A percentile compares a stretch with the other conserved stretches of the same genome.
Evolutionary conservation across 2,113 vertebrate genomes (phyloP).

Genomic region (Meleagris gallopavo): DNA sequence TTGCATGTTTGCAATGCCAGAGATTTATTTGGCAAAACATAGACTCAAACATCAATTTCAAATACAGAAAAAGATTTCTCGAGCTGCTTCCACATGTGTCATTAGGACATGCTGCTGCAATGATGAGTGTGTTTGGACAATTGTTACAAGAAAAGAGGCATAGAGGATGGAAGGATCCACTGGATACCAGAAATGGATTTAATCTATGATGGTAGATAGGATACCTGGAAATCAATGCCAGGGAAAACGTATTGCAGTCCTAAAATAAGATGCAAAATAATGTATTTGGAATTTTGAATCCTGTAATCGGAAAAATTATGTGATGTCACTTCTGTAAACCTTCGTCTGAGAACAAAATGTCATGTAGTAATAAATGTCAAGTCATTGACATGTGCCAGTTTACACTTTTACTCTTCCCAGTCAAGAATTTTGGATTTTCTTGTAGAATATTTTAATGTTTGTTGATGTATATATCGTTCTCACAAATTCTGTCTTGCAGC

Average conservation of each 20-base stretch:
- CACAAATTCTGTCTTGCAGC: neutral
- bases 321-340: neutral
- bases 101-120: neutral
- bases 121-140: neutral
- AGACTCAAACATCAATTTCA: slow-evolving; percentile 40
- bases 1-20: neutral
- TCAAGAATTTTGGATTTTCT: neutral
- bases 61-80: slow-evolving; percentile 1
- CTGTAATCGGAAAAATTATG: neutral
- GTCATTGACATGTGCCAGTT: neutral
- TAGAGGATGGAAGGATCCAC: neutral
- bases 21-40: neutral
- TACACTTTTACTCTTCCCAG: neutral
- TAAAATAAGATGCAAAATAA: neutral
- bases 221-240: neutral
- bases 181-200: neutral
- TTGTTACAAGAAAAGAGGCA: neutral
- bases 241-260: neutral
- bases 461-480: neutral
- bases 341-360: neutral
- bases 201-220: neutral
- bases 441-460: neutral
- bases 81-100: slow-evolving; percentile 59
- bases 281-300: neutral
- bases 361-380: neutral